These are phyloP conservation scores for Helicoverpa assulta DNA, from an alignment of 2,888 invertebrate genomes.

Conservation along the genomic window DNA sequence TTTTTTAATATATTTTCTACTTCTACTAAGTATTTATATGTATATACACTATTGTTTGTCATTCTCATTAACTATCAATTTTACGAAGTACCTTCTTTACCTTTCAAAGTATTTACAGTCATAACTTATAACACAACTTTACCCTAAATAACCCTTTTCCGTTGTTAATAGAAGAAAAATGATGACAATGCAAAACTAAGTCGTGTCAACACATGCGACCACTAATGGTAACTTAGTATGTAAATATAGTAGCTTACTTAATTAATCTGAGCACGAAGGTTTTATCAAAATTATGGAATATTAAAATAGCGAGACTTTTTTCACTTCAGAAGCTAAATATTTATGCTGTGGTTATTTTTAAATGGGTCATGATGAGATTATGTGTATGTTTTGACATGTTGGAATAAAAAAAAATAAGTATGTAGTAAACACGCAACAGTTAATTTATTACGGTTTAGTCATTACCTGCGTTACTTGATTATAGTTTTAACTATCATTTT, in stretches of 20 bases:
- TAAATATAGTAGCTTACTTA: conserved; percentile 30
- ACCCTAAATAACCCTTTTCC: too few species aligned
- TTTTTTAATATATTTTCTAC: neutral
- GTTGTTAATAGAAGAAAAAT: too few species aligned
- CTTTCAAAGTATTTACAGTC: too few species aligned
- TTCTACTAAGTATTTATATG: neutral
- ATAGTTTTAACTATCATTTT: too few species aligned
- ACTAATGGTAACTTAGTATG: conserved; percentile 31
- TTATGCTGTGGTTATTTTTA: conserved; percentile 7
- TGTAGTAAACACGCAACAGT: too few species aligned
- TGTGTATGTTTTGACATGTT: neutral
- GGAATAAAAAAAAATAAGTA: neutral
- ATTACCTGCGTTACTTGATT: too few species aligned
- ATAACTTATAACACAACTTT: too few species aligned
- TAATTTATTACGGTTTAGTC: too few species aligned
- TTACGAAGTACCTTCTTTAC: too few species aligned
- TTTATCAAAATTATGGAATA: conserved; percentile 24
- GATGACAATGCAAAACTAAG: conserved; percentile 16
- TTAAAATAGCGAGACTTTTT: conserved; percentile 19
- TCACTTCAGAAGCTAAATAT: conserved; percentile 8
- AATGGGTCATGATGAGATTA: conserved; percentile 17
- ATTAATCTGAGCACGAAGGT: conserved; percentile 50
- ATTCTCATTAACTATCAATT: too few species aligned
- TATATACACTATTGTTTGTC: too few species aligned
- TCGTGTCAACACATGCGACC: conserved; percentile 26